Evolutionary conservation across 2,113 vertebrate genomes (phyloP).

Genomic region (Hypocryptadius cinnamomeus): DNA sequence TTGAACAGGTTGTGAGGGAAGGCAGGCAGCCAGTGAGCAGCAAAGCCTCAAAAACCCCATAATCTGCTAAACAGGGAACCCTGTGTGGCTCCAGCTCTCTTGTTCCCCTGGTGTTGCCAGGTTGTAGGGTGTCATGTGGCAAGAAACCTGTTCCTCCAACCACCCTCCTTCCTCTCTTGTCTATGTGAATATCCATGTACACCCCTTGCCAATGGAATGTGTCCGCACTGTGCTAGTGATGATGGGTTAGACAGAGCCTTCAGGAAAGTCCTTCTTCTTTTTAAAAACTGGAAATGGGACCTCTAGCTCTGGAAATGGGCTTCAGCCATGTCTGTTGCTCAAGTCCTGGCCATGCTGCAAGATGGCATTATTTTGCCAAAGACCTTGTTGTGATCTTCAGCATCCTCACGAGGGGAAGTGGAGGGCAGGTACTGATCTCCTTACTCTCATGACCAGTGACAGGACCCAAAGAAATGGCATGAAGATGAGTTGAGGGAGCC

Average conservation of each 20-base stretch:
- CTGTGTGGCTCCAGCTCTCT: rapidly evolving
- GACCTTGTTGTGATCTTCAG: neutral
- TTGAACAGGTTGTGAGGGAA: neutral
- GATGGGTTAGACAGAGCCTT: neutral
- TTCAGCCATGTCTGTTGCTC: neutral
- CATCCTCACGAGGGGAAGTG: rapidly evolving
- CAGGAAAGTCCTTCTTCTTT: neutral
- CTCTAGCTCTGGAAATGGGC: neutral
- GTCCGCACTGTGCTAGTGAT: neutral
- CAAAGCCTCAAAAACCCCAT: neutral
- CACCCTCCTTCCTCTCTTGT: neutral
- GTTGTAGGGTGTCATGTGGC: neutral
- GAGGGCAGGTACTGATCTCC: neutral
- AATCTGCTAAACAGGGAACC: neutral
- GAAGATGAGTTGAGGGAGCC: neutral
- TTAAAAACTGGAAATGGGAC: neutral
- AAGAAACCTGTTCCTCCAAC: neutral
- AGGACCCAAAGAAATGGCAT: neutral
- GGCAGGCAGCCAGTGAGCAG: rapidly evolving
- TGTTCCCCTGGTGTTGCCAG: rapidly evolving
- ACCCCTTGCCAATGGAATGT: neutral
- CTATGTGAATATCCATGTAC: rapidly evolving
- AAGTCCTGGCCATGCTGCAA: neutral
- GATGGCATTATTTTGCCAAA: neutral
- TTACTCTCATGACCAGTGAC: neutral